Evolutionary conservation across 2,797 vertebrate genomes (phyloP).

Genomic region (Florisuga fusca): DNA sequence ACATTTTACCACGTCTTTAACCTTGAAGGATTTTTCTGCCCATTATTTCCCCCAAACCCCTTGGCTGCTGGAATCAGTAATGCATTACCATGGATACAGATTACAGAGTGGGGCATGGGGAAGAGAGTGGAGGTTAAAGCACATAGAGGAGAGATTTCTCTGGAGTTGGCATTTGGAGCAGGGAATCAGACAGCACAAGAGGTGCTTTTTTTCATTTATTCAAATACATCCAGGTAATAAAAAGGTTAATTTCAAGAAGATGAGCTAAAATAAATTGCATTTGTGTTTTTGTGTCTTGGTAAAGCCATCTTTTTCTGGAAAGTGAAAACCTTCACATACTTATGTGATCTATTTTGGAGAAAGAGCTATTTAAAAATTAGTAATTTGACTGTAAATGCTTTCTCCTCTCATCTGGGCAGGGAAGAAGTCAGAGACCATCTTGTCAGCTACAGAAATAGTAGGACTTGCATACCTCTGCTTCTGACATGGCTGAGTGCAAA

Average conservation of each 20-base stretch:
- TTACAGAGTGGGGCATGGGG: constrained; percentile 23
- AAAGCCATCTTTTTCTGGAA: not conserved
- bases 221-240: not conserved
- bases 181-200: not conserved
- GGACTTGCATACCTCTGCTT: not conserved
- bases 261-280: not conserved
- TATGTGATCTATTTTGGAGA: not conserved
- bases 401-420: not conserved
- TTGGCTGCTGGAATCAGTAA: constrained; percentile 27
- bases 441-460: not conserved
- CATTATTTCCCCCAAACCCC: constrained; percentile 36
- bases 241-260: constrained; percentile 28
- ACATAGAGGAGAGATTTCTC: constrained; percentile 14
- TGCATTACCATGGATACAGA: constrained; percentile 58
- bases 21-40: constrained; percentile 41
- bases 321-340: not conserved
- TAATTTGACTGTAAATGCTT: not conserved
- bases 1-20: constrained; percentile 51
- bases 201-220: not conserved
- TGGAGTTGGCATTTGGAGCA: not conserved
- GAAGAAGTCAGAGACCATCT: not conserved
- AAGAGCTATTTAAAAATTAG: not conserved
- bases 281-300: not conserved
- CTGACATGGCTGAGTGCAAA: not conserved
- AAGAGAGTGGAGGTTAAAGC: not conserved